Percentiles rank a stretch among this genome's conserved stretches.
Evolutionary conservation across 2,888 invertebrate species (phyloP).

Genomic region (Cheilosia scutellata): DNA sequence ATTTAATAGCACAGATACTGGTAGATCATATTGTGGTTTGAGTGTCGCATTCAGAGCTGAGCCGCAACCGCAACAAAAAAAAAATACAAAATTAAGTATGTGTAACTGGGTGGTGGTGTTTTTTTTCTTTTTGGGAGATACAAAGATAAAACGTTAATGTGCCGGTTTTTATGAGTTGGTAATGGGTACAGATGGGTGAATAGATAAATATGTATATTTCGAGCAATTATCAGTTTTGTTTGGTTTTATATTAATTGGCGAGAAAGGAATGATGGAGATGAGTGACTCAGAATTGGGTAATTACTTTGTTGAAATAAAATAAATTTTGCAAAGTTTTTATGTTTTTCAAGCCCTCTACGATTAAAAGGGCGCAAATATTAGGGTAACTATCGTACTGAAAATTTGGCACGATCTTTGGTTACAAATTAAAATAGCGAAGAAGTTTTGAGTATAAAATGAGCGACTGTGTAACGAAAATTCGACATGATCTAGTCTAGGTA

Average conservation of each 20-base stretch:
- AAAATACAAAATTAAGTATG: background rate
- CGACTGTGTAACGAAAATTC: too few relatives aligned
- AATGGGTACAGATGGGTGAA: constrained; percentile 47
- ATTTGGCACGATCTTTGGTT: too few relatives aligned
- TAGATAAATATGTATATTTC: constrained; percentile 50
- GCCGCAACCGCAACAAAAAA: constrained; percentile 7
- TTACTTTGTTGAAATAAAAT: too few relatives aligned
- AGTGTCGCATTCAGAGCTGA: background rate
- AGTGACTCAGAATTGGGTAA: background rate
- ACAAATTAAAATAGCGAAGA: too few relatives aligned
- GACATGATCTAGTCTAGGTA: too few relatives aligned
- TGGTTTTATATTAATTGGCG: constrained; percentile 9
- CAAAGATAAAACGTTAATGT: constrained; percentile 41
- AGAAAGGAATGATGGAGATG: background rate
- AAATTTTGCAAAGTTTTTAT: too few relatives aligned
- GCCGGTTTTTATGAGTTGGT: constrained; percentile 53
- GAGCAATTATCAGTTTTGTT: constrained; percentile 49
- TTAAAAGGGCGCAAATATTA: too few relatives aligned
- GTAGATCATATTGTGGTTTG: background rate
- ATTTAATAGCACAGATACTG: constrained; percentile 22
- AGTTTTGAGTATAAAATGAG: too few relatives aligned
- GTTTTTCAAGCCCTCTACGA: too few relatives aligned
- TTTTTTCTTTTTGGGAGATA: constrained; percentile 24
- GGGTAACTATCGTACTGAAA: too few relatives aligned
- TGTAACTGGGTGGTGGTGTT: background rate